A percentile compares a stretch with the other conserved stretches of the same genome.
phyloP scores from a whole-genome alignment of 1,140 invertebrate genomes.

The Heterodera schachtii region DNA sequence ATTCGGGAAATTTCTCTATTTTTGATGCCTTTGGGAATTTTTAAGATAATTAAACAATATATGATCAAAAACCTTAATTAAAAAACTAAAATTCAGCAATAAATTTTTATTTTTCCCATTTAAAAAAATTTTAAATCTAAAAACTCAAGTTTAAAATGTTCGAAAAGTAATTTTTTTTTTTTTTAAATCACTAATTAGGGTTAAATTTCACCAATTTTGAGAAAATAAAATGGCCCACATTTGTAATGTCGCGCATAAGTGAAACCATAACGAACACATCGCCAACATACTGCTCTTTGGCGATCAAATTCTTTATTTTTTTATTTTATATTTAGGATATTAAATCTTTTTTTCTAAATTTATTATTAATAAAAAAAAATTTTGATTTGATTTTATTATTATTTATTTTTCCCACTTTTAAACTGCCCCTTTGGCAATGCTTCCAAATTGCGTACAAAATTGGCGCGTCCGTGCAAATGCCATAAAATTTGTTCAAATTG shows the following conservation, averaged over 20 bases:
- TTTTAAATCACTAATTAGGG: no score
- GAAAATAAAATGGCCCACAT: slow-evolving; percentile 70
- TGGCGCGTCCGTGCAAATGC: slow-evolving; percentile 30
- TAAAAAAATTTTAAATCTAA: slow-evolving; percentile 14
- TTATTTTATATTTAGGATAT: background rate
- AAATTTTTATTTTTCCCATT: no score
- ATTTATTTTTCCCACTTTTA: slow-evolving; percentile 70
- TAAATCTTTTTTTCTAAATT: no score
- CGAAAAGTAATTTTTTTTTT: no score
- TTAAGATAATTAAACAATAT: no score
- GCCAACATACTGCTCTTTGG: slow-evolving; percentile 87
- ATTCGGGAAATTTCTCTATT: background rate
- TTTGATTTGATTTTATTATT: background rate
- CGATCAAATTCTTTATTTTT: slow-evolving; percentile 77
- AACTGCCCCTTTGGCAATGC: slow-evolving; percentile 79
- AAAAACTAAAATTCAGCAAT: no score
- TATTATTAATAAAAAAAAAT: no score
- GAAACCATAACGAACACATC: slow-evolving; percentile 92
- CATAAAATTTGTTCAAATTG: slow-evolving; percentile 42
- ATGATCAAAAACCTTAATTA: no score
- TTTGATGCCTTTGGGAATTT: no score
- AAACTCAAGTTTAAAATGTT: no score
- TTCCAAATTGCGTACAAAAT: slow-evolving; percentile 75
- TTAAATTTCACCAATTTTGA: background rate
- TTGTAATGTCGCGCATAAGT: slow-evolving; percentile 84